Conservation (phyloP, 2,888 invertebrate genomes). For the Catocala nupta region DNA sequence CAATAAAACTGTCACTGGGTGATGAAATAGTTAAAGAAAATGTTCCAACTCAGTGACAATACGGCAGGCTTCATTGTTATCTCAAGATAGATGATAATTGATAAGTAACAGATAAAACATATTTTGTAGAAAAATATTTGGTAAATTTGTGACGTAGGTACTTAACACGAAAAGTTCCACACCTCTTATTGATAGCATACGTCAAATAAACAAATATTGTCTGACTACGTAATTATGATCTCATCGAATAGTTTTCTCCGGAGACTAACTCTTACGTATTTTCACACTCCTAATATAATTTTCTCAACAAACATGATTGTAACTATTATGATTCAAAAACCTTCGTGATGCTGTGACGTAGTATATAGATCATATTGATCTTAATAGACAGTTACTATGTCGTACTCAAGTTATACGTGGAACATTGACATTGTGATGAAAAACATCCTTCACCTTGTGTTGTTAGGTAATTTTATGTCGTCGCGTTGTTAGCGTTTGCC, state of each 20-base stretch:
- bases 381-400: slow-evolving; percentile 49
- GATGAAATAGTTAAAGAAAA: slow-evolving; percentile 47
- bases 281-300: slow-evolving; percentile 58
- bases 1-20: slow-evolving; percentile 44
- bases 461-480: slow-evolving; percentile 39
- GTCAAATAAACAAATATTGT: slow-evolving; percentile 77
- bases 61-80: slow-evolving; percentile 33
- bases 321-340: slow-evolving; percentile 48
- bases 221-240: slow-evolving; percentile 65
- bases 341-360: slow-evolving; percentile 36
- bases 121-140: slow-evolving; percentile 37
- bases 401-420: slow-evolving; percentile 38
- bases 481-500: slow-evolving; percentile 22
- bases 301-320: slow-evolving; percentile 49
- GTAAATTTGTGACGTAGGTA: slow-evolving; percentile 65
- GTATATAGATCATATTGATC: slow-evolving; percentile 23
- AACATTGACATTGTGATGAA: slow-evolving; percentile 48
- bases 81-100: slow-evolving; percentile 29
- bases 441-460: slow-evolving; percentile 52
- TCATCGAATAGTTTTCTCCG: slow-evolving; percentile 42
- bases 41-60: slow-evolving; percentile 41
- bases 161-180: slow-evolving; percentile 76
- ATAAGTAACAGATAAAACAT: slow-evolving; percentile 45
- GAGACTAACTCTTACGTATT: slow-evolving; percentile 49
- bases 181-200: slow-evolving; percentile 67